Evolutionary conservation across 2,888 invertebrate species (phyloP).

Genomic region (Oligia strigilis): DNA sequence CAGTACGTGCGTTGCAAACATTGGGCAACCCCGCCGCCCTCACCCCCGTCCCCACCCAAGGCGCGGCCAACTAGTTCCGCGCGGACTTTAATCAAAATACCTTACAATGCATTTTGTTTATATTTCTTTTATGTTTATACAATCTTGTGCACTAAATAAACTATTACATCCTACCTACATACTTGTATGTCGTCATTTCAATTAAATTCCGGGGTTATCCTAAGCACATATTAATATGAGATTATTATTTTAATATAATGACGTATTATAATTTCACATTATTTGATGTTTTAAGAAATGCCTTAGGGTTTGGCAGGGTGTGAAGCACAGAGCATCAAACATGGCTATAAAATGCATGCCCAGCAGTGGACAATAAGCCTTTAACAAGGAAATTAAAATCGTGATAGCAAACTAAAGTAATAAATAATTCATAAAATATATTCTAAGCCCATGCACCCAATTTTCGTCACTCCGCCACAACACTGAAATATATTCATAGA

Average conservation of each 20-base stretch:
- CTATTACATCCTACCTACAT: background rate
- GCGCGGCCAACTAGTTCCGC: too few relatives aligned
- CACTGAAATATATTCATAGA: constrained; percentile 61
- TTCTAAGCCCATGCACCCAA: constrained; percentile 34
- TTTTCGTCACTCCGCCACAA: constrained; percentile 32
- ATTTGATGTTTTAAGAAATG: too few relatives aligned
- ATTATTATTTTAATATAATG: background rate
- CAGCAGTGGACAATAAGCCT: background rate
- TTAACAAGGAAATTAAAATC: constrained; percentile 35
- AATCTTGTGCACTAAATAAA: constrained; percentile 4
- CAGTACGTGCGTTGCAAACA: too few relatives aligned
- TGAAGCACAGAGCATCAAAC: background rate
- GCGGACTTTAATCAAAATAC: background rate
- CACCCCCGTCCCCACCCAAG: too few relatives aligned
- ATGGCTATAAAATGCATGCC: background rate
- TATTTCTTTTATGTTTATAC: background rate
- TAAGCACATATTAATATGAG: background rate
- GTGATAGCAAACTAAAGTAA: background rate
- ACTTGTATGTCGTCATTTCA: background rate
- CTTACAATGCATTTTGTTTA: background rate
- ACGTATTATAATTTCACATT: background rate
- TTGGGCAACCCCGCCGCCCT: too few relatives aligned
- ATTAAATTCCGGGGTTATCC: background rate
- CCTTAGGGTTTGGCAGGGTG: fast-evolving
- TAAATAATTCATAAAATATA: constrained; percentile 40